Evolutionary conservation across 1,140 invertebrate species (phyloP), one percentile per base, ranked within the genome.

Genomic region (Hycleus cichorii): DNA sequence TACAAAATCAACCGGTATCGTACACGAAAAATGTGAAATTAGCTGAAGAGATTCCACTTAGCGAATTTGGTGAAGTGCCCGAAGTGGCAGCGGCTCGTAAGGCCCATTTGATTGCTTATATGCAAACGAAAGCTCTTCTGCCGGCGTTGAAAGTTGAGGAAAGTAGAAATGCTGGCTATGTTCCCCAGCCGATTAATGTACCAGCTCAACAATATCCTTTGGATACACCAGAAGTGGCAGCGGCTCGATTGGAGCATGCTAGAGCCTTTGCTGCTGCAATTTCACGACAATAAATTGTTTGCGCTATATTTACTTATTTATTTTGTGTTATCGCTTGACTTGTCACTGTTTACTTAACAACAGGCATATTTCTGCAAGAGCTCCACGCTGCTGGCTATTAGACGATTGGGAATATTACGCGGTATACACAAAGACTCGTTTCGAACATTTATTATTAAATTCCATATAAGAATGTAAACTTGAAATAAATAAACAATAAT

Each of bases 11-110:
- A 51, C 39, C 18, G 47, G 9, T 3, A 24, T 2, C 24, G 32
- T 51, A 39, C 38, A 42, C 12, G 44, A 32, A 27, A 32, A 11
- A 40, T 25, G 11, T 18, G 18, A 32, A 6, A 11, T 48, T 53
- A 6, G 56, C 56, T 7, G 59, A 59, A 25, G 51, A 64, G 9
- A 48, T 62, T 38, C 56, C 56, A 12, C 9, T 52, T 25, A 58
- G 57, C 25, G 42, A 42, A 2, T 43, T 57, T 6, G 53, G 49
- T 4, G 63, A 59, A 39, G 57, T 58, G 10, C 53, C 63, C 10
- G 63, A 64, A 46, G 60, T 59, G 3, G 40, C 58, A n/a, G 63
- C 59, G 48, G 63, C 63, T 1, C 51, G 54, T 26, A 54, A 49
- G 25, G 62, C 62, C 4, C 62, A 64, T 55, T 45, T 64, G 3